Evolutionary conservation across 2,797 vertebrate species (phyloP).

Genomic region (Sebastiscus tertius): DNA sequence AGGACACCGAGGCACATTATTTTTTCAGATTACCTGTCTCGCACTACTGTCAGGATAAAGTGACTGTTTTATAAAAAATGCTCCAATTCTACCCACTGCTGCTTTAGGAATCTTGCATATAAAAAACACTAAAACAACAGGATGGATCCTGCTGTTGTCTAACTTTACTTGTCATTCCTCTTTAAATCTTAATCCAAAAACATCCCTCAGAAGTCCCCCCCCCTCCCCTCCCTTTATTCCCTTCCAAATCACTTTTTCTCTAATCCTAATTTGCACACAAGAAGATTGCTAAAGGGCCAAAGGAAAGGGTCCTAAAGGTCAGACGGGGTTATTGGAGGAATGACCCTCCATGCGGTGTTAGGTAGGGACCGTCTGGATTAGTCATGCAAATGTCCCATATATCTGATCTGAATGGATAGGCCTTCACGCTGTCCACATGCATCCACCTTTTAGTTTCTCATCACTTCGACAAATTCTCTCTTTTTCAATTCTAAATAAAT

Average conservation of each 20-base stretch:
- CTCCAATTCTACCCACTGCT: neutral
- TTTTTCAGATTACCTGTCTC: no score
- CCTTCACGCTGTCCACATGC: conserved; percentile 12
- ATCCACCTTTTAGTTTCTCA: conserved; percentile 34
- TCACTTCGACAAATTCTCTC: neutral
- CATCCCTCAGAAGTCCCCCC: conserved; percentile 68
- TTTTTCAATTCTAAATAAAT: neutral
- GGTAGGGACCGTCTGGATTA: conserved; percentile 76
- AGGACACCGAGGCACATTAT: no score
- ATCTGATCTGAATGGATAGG: conserved; percentile 50
- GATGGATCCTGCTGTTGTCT: conserved; percentile 26
- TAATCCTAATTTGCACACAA: conserved; percentile 83
- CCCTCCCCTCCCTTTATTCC: neutral
- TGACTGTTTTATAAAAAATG: no score
- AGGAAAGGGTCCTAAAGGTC: conserved; percentile 73
- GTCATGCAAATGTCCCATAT: conserved; percentile 71
- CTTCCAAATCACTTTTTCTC: conserved; percentile 58
- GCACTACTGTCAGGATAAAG: no score
- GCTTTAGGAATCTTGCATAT: neutral
- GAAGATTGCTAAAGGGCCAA: conserved; percentile 69
- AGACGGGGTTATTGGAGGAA: conserved; percentile 70
- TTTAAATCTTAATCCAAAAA: conserved; percentile 79
- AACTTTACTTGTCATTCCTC: conserved; percentile 47
- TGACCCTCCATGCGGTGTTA: conserved; percentile 56
- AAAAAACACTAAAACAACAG: conserved; percentile 23